Conservation (phyloP, 2,888 invertebrate genomes). For the Glyphotaelius pellucidus region DNA sequence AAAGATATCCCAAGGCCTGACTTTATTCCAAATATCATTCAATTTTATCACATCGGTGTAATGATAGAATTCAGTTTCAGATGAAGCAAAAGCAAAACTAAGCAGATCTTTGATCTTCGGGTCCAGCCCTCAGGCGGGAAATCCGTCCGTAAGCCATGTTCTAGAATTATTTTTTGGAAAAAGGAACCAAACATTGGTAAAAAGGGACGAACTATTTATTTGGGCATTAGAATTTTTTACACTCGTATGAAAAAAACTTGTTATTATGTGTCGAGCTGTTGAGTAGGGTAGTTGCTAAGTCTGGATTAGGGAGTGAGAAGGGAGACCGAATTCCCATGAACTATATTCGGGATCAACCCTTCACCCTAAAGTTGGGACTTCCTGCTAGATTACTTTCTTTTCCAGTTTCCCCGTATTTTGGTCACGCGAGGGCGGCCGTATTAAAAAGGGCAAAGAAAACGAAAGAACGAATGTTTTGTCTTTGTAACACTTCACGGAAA, state of each 20-base stretch:
- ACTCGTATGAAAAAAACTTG: neutral
- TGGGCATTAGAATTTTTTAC: neutral
- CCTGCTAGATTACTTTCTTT: slow-evolving; percentile 45
- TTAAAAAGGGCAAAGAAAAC: slow-evolving; percentile 30
- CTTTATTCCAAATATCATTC: slow-evolving; percentile 14
- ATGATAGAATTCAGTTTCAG: slow-evolving; percentile 35
- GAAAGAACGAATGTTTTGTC: slow-evolving; percentile 14
- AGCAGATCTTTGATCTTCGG: slow-evolving; percentile 40
- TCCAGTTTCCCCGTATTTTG: slow-evolving; percentile 36
- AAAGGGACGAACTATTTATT: neutral
- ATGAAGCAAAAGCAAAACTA: slow-evolving; percentile 26
- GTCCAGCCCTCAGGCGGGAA: neutral
- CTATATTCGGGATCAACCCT: slow-evolving; percentile 41
- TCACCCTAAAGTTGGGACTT: slow-evolving; percentile 40
- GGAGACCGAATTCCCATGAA: slow-evolving; percentile 36
- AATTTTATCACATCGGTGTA: slow-evolving; percentile 23
- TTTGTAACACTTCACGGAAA: neutral
- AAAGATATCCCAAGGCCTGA: neutral
- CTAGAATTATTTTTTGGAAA: neutral
- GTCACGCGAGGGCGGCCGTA: slow-evolving; percentile 34
- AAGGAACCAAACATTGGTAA: neutral
- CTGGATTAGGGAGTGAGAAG: neutral
- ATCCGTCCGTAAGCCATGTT: neutral
- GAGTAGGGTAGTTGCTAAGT: neutral
- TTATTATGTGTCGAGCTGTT: slow-evolving; percentile 21